phyloP scores from a whole-genome alignment of 2,888 invertebrate species.

The Tachina fera region DNA sequence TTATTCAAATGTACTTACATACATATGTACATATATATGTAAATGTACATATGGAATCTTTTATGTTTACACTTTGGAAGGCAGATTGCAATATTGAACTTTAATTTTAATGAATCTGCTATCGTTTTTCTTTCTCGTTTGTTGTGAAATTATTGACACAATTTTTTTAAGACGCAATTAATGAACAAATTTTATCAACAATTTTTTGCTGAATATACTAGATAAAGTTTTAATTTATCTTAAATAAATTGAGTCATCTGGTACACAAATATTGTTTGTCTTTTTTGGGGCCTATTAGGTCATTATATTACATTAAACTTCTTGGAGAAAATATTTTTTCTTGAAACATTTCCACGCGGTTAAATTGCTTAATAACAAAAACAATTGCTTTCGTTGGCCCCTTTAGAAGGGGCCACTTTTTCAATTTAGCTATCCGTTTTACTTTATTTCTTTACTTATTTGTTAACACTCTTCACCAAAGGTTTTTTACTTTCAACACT shows the following conservation, averaged over 20 bases:
- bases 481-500: background rate
- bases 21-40: background rate
- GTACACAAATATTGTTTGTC: background rate
- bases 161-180: slow-evolving; percentile 67
- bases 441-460: slow-evolving; percentile 15
- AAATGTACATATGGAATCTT: background rate
- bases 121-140: slow-evolving; percentile 27
- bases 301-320: slow-evolving; percentile 19
- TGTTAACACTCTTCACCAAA: background rate
- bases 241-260: background rate
- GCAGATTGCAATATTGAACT: slow-evolving; percentile 33
- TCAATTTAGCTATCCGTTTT: background rate
- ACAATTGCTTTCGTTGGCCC: slow-evolving; percentile 64
- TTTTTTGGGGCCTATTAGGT: background rate
- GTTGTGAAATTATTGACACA: slow-evolving; percentile 62
- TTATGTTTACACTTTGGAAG: slow-evolving; percentile 28
- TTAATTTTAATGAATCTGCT: slow-evolving; percentile 34
- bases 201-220: background rate
- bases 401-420: slow-evolving; percentile 61
- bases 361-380: slow-evolving; percentile 55
- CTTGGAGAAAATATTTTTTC: slow-evolving; percentile 20
- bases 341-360: slow-evolving; percentile 62
- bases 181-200: slow-evolving; percentile 50
- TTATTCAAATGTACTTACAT: slow-evolving; percentile 15
- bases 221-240: background rate